A percentile compares a stretch with the other conserved stretches of the same genome.
These are phyloP conservation scores for Tuberolachnus salignus DNA, from an alignment of 2,888 invertebrate genomes.

Conservation along the genomic window DNA sequence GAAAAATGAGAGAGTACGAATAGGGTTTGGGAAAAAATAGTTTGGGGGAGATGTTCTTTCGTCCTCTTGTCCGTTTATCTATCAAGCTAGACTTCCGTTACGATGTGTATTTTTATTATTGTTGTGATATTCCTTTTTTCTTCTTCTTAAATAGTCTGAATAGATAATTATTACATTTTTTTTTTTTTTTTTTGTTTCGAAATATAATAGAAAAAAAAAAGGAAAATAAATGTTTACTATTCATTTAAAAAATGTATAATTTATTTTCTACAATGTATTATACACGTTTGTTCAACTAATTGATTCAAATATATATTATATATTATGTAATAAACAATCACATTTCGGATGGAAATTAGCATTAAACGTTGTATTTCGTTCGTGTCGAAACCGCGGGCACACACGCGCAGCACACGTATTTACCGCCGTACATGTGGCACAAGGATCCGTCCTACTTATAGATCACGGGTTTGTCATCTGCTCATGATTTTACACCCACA, in stretches of 20 bases:
- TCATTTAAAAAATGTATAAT: too few species aligned
- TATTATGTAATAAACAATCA: background rate
- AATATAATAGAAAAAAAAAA: too few species aligned
- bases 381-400: conserved; percentile 20
- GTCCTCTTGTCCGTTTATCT: background rate
- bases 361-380: conserved; percentile 17
- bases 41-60: background rate
- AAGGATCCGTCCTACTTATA: conserved; percentile 54
- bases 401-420: too few species aligned
- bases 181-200: too few species aligned
- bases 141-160: background rate
- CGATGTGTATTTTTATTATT: background rate
- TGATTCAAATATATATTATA: background rate
- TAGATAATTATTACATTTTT: too few species aligned
- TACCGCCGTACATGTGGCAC: conserved; percentile 41
- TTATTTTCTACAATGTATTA: too few species aligned
- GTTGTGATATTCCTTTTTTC: background rate
- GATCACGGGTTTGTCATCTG: conserved; percentile 50
- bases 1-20: background rate
- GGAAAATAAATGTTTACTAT: too few species aligned
- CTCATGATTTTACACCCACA: conserved; percentile 48
- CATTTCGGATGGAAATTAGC: conserved; percentile 30
- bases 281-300: background rate
- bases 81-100: background rate
- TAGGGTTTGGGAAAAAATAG: background rate